Percentiles rank a stretch among this genome's conserved stretches.
phyloP scores from a whole-genome alignment of 2,888 invertebrate genomes.

The Eumacrocentrus americanus region DNA sequence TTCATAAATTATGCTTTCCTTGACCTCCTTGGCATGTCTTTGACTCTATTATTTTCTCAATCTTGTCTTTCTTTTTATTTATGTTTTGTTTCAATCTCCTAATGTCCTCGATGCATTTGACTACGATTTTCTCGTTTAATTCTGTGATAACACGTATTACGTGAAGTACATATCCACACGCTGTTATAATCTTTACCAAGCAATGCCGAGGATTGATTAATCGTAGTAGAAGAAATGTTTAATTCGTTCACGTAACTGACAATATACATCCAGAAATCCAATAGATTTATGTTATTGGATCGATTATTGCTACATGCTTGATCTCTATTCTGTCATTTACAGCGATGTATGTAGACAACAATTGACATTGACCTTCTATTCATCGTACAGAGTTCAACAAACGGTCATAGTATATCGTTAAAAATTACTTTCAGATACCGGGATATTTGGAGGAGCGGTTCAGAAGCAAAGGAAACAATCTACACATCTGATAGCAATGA shows the following conservation, averaged over 20 bases:
- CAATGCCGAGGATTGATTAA: not conserved
- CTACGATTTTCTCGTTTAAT: not conserved
- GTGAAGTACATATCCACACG: not conserved
- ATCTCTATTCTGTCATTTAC: not conserved
- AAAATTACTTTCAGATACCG: constrained; percentile 65
- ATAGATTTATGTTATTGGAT: not conserved
- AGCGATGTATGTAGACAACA: not conserved
- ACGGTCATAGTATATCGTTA: constrained; percentile 29
- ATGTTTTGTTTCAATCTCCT: not conserved
- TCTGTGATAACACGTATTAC: not conserved
- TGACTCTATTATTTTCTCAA: not conserved
- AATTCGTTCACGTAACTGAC: not conserved
- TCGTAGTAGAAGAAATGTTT: not conserved
- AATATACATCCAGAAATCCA: not conserved
- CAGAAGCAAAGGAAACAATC: constrained; percentile 58
- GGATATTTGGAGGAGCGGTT: constrained; percentile 69
- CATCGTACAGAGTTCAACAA: not conserved
- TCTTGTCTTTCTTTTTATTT: not conserved
- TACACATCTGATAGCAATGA: constrained; percentile 56
- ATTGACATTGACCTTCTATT: not conserved
- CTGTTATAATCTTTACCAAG: not conserved
- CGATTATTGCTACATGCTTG: not conserved
- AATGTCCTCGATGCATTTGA: no score
- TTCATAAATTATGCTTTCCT: not conserved
- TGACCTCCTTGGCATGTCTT: not conserved